Evolutionary conservation across 2,797 vertebrate genomes (phyloP).

Genomic region (Poliocrania exsul): DNA sequence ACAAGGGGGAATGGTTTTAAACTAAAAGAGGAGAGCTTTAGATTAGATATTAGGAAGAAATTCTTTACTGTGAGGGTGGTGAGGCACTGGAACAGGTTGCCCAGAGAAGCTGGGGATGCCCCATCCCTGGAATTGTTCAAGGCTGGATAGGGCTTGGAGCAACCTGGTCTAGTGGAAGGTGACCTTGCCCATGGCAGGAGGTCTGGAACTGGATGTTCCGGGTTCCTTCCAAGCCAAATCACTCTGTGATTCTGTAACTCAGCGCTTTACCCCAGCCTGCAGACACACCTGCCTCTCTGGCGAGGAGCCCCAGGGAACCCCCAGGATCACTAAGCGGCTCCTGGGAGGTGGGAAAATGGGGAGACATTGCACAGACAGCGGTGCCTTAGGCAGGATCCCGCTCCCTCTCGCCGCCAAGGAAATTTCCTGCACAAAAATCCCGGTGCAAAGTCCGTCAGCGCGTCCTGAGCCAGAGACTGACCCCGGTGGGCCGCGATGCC

Average conservation of each 20-base stretch:
- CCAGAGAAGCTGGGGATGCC: background rate
- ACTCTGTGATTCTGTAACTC: background rate
- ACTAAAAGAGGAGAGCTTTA: background rate
- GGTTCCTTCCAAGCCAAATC: background rate
- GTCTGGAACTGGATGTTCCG: background rate
- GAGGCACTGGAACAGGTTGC: background rate
- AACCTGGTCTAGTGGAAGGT: background rate
- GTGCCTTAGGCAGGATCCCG: background rate
- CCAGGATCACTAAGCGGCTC: rapidly evolving
- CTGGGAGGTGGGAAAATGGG: background rate
- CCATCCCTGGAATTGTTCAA: background rate
- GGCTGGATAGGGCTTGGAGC: background rate
- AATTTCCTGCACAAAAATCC: background rate
- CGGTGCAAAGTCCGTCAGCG: rapidly evolving
- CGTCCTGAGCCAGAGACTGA: rapidly evolving
- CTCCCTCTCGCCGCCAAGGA: background rate
- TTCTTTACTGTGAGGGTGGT: background rate
- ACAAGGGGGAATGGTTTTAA: background rate
- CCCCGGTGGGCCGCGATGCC: background rate
- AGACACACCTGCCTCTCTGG: rapidly evolving
- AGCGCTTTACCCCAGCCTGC: rapidly evolving
- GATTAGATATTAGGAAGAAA: background rate
- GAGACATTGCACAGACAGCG: background rate
- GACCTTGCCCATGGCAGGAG: background rate
- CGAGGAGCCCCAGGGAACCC: background rate